Percentiles rank a stretch among this genome's conserved stretches.
These are phyloP conservation scores for Diuraphis noxia DNA, from an alignment of 1,140 invertebrate genomes.

Conservation along the genomic window DNA sequence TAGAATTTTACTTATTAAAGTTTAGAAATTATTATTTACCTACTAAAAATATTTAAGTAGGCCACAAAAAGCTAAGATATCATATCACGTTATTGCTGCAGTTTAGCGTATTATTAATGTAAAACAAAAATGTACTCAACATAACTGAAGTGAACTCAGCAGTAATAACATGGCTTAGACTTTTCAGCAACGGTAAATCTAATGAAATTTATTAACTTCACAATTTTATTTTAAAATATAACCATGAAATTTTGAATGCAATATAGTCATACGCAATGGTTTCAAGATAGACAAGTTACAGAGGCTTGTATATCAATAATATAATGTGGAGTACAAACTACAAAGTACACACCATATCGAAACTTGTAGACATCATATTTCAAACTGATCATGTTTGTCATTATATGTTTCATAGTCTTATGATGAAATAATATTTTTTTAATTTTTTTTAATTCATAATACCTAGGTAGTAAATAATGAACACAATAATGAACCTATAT, in stretches of 20 bases:
- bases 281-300: neutral
- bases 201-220: too few species aligned
- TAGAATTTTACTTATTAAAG: neutral
- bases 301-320: neutral
- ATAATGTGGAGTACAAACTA: neutral
- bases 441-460: neutral
- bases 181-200: too few species aligned
- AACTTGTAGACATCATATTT: neutral
- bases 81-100: neutral
- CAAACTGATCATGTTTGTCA: neutral
- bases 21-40: neutral
- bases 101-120: neutral
- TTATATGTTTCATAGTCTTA: neutral
- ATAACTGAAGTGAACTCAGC: too few species aligned
- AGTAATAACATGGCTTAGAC: too few species aligned
- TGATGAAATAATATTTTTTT: neutral
- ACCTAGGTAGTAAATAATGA: too few species aligned
- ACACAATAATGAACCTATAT: neutral
- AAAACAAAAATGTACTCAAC: neutral
- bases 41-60: neutral
- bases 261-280: neutral
- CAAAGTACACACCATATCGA: neutral
- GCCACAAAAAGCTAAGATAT: neutral
- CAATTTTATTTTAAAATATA: neutral
- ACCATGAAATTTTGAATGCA: neutral